These are phyloP conservation scores for Gari tellinella DNA, from an alignment of 2,888 invertebrate species.

Conservation along the genomic window DNA sequence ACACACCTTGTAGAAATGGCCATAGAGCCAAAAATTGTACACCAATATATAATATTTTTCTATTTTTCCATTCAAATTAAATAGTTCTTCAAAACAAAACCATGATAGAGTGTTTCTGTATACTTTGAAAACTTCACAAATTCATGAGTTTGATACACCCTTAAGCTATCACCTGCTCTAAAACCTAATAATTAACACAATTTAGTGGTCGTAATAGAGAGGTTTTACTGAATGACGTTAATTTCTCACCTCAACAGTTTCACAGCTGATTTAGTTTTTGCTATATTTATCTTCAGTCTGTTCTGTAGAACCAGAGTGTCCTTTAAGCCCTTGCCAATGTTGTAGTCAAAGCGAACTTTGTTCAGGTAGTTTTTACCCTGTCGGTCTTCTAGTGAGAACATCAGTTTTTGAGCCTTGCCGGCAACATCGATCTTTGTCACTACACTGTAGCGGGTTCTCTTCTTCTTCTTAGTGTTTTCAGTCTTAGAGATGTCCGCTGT, in stretches of 20 bases:
- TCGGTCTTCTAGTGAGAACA: slow-evolving; percentile 47
- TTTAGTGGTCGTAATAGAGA: too few relatives aligned
- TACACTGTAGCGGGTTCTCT: slow-evolving; percentile 41
- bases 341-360: slow-evolving; percentile 63
- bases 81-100: too few relatives aligned
- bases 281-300: slow-evolving; percentile 55
- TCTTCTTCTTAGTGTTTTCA: slow-evolving; percentile 35
- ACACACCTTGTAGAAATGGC: too few relatives aligned
- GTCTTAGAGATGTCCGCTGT: not conserved
- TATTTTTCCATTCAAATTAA: too few relatives aligned
- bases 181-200: too few relatives aligned
- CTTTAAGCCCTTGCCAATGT: slow-evolving; percentile 52
- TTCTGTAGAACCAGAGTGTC: slow-evolving; percentile 62
- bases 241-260: slow-evolving; percentile 51
- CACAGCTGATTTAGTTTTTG: slow-evolving; percentile 48
- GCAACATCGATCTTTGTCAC: slow-evolving; percentile 41
- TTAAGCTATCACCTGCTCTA: too few relatives aligned
- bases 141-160: too few relatives aligned
- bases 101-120: too few relatives aligned
- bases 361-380: slow-evolving; percentile 37
- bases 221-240: too few relatives aligned
- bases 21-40: too few relatives aligned
- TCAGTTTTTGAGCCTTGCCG: slow-evolving; percentile 33
- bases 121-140: too few relatives aligned
- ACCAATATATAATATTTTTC: too few relatives aligned